A percentile compares a stretch with the other conserved stretches of the same genome.
Conservation (phyloP, 2,113 vertebrate genomes). For the Siniperca knerii region DNA sequence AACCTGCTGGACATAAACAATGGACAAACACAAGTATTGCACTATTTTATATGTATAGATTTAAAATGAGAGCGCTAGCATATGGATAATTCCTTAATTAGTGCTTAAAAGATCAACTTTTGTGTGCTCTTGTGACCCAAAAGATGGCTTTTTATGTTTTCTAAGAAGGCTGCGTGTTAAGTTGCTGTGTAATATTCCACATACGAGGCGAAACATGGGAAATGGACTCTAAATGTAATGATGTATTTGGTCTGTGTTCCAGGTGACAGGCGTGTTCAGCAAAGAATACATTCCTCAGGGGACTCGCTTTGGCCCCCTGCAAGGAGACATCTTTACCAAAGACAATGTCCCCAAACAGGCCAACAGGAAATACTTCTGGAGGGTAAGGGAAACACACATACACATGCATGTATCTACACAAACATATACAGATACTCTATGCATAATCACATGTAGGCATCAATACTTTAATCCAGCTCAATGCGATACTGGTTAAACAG, state of each 20-base stretch:
- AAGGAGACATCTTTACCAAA: constrained; percentile 84
- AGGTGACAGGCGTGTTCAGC: constrained; percentile 86
- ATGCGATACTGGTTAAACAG: neutral
- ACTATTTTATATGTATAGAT: neutral
- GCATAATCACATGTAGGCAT: neutral
- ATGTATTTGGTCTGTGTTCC: constrained; percentile 37
- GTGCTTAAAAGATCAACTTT: neutral
- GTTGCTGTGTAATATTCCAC: neutral
- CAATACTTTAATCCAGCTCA: neutral
- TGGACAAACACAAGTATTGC: neutral
- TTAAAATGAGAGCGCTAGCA: neutral
- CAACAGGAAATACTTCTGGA: constrained; percentile 87
- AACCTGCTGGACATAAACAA: neutral
- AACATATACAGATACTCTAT: neutral
- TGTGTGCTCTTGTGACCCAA: neutral
- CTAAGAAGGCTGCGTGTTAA: neutral
- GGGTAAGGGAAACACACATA: constrained; percentile 74
- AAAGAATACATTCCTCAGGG: constrained; percentile 87
- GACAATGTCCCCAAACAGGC: constrained; percentile 83
- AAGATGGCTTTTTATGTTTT: neutral
- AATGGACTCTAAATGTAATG: neutral
- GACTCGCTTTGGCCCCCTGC: constrained; percentile 84
- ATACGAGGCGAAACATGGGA: neutral
- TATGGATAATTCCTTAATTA: neutral
- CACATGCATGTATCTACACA: neutral